Conservation (phyloP, 2,797 vertebrate species). For the Eleutherodactylus coqui region DNA sequence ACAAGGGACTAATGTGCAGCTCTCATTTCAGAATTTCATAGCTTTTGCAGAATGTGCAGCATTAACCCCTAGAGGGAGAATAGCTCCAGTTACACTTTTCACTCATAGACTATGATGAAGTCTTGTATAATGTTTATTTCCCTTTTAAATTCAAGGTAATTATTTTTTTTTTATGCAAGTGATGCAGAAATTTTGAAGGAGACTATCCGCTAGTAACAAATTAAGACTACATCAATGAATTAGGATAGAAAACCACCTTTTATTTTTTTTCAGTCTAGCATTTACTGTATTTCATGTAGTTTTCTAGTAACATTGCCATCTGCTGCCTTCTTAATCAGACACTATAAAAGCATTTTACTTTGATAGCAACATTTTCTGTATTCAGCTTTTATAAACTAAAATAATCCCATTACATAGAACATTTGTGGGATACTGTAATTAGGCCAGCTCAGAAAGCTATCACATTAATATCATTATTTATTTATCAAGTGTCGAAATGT, state of each 20-base stretch:
- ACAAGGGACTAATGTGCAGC: neutral
- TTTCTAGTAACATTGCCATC: conserved; percentile 7
- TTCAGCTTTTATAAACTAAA: conserved; percentile 4
- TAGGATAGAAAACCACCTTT: neutral
- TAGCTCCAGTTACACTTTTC: neutral
- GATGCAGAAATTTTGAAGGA: neutral
- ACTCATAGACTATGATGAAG: neutral
- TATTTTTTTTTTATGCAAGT: neutral
- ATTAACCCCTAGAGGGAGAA: neutral
- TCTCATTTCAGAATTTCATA: neutral
- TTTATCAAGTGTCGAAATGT: neutral
- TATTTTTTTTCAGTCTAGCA: neutral
- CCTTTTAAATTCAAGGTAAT: neutral
- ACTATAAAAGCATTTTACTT: conserved; percentile 30
- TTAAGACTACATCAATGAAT: conserved; percentile 8
- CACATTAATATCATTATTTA: conserved; percentile 32
- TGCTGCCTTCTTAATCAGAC: conserved; percentile 13
- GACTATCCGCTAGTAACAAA: neutral
- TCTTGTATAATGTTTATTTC: conserved; percentile 3
- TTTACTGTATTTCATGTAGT: conserved; percentile 20
- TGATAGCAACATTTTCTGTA: conserved; percentile 18
- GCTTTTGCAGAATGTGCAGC: neutral
- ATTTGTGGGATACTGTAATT: conserved; percentile 9
- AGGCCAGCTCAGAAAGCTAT: conserved; percentile 18
- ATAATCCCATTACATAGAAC: conserved; percentile 15